Evolutionary conservation across 2,888 invertebrate species (phyloP).

Genomic region (Sesamia inferens): DNA sequence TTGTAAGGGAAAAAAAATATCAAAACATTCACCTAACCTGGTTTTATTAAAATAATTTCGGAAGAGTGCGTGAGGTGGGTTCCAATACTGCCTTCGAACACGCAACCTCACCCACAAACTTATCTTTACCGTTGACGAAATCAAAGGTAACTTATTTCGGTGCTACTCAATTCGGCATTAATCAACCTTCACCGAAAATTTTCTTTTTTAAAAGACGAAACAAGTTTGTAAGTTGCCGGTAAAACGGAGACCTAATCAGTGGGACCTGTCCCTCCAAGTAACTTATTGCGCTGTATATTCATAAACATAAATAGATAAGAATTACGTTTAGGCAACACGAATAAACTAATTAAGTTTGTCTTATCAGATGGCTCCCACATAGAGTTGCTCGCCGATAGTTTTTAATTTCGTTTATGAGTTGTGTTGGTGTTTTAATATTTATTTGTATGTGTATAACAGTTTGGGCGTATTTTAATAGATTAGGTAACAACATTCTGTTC

Average conservation of each 20-base stretch:
- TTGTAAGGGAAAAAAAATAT: constrained; percentile 72
- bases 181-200: constrained; percentile 35
- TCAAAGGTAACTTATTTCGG: constrained; percentile 54
- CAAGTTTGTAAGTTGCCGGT: constrained; percentile 50
- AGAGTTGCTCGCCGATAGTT: constrained; percentile 40
- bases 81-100: constrained; percentile 80
- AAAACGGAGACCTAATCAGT: constrained; percentile 83
- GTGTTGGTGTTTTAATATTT: constrained; percentile 5
- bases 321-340: constrained; percentile 74
- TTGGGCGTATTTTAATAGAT: neutral
- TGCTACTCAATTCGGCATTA: constrained; percentile 55
- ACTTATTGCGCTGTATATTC: constrained; percentile 73
- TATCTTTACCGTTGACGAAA: constrained; percentile 66
- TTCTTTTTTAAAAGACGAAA: constrained; percentile 22
- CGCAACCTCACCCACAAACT: constrained; percentile 77
- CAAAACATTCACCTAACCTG: constrained; percentile 85
- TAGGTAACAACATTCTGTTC: neutral
- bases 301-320: constrained; percentile 79
- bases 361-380: constrained; percentile 64
- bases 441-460: constrained; percentile 7
- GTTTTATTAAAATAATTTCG: constrained; percentile 89
- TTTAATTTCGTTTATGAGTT: constrained; percentile 46
- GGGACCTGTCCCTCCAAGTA: constrained; percentile 82
- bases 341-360: constrained; percentile 77
- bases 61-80: constrained; percentile 86